phyloP scores from a whole-genome alignment of 2,888 invertebrate genomes.

The Diploptera punctata region DNA sequence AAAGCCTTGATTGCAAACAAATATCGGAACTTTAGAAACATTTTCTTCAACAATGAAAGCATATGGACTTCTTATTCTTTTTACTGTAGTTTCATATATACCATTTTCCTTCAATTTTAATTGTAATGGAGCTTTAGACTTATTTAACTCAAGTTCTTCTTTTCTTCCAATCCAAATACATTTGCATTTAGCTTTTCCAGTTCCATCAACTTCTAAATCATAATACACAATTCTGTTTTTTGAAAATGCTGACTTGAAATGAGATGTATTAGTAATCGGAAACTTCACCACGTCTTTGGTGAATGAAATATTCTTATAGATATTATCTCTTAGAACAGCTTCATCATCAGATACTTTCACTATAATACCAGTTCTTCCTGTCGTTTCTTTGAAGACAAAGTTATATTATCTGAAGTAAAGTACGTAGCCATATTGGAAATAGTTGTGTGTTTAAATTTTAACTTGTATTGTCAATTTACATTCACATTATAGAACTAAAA shows the following conservation, averaged over 20 bases:
- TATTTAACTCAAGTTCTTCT: background rate
- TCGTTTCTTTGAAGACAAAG: too few species aligned
- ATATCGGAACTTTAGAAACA: background rate
- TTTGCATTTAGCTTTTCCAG: background rate
- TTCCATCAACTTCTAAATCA: background rate
- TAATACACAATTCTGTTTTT: background rate
- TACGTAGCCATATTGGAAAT: too few species aligned
- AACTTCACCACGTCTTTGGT: background rate
- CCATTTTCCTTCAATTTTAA: background rate
- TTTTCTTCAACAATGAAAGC: background rate
- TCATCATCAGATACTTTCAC: background rate
- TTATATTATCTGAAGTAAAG: too few species aligned
- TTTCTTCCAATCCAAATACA: background rate
- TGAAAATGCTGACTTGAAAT: background rate
- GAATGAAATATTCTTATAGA: background rate
- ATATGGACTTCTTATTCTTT: background rate
- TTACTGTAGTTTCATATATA: background rate
- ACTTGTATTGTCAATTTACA: too few species aligned
- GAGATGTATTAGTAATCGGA: background rate
- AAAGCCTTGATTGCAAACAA: background rate
- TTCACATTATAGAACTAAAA: too few species aligned
- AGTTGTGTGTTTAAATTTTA: too few species aligned
- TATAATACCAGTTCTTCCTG: background rate
- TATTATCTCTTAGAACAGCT: background rate
- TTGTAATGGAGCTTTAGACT: background rate